Base-by-base conservation (phyloP, 2,888 invertebrate genomes). In the Rhingia rostrata region DNA sequence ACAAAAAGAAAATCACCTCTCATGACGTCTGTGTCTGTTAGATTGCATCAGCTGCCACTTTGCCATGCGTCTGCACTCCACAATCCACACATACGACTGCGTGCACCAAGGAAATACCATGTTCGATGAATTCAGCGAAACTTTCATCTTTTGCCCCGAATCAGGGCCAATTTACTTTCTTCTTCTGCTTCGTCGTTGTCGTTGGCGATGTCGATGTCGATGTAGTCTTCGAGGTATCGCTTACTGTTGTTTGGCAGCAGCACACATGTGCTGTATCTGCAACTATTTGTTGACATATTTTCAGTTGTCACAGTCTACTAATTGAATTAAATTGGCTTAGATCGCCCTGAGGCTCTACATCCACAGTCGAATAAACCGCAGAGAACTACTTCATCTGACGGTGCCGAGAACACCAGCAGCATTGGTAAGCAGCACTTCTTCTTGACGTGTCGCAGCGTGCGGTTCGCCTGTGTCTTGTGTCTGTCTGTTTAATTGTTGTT, bases 161-260 rank as follows among this genome's bases (percentile, higher is more conserved):
- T 80, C 80, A 80, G 80, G 75, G 79, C 70, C 74, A 80, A 61
- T 74, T 70, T 74, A 75, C 84, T 84, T 84, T 84, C 80, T 80
- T 83, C 78, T 63, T 45, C 56, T 33, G 32, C 22, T 39, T 35
- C 61, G 12, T 45, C 12, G 12, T 43, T 12, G 4, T n/a, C 30
- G 49, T 9, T 0, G 4, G 2, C 22, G 2, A 2, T 4, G 22
- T 54, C 22, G 43, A 14, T 10, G 14, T 10, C 10, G 6, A 9
- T 4, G 14, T 35, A 33, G 22, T 37, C 37, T 47, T 6, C 22
- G 22, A 22, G 22, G 22, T 22, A 22, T 60, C 12, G n/a, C 6
- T 14, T 30, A 14, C 22, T 10, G 53, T 6, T 10, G n/a, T 9
- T 58, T 49, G 45, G 22, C 66, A 67, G 22, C 58, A 39, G 45